A percentile compares a stretch with the other conserved stretches of the same genome.
Conservation (phyloP, 2,888 invertebrate species). For the Copidosoma aretas region DNA sequence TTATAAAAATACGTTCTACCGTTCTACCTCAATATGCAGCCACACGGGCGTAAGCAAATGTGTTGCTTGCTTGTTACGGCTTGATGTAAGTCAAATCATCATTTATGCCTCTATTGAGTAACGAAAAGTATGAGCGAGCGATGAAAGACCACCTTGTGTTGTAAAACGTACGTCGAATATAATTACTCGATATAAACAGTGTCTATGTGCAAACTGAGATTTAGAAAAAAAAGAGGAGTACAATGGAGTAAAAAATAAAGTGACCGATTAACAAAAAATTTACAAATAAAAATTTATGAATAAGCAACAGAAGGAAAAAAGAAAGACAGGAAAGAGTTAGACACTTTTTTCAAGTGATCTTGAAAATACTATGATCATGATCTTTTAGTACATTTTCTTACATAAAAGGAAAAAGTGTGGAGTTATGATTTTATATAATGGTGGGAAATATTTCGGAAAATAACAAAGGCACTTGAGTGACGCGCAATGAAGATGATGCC, state of each 20-base stretch:
- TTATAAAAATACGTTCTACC: no score
- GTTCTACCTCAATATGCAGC: neutral
- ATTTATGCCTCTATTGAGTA: constrained; percentile 22
- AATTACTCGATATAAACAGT: constrained; percentile 29
- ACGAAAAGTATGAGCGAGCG: constrained; percentile 20
- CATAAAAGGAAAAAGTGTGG: constrained; percentile 8
- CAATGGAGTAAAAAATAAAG: no score
- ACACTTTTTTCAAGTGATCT: no score
- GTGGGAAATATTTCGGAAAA: constrained; percentile 9
- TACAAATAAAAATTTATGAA: no score
- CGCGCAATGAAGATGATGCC: neutral
- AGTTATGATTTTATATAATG: neutral
- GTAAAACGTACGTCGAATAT: constrained; percentile 26
- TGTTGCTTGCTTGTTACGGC: constrained; percentile 25
- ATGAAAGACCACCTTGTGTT: constrained; percentile 31
- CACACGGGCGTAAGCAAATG: constrained; percentile 18
- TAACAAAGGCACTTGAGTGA: constrained; percentile 11
- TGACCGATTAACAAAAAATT: no score
- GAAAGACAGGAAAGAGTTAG: no score
- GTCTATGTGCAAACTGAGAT: neutral
- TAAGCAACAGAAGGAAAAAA: no score
- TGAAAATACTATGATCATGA: no score
- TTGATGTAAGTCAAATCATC: constrained; percentile 36
- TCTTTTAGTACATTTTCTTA: constrained; percentile 50
- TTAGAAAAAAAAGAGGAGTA: no score